Evolutionary conservation across 2,888 invertebrate species (phyloP), one percentile per base, ranked within the genome.

Genomic region (Campaea margaritaria): DNA sequence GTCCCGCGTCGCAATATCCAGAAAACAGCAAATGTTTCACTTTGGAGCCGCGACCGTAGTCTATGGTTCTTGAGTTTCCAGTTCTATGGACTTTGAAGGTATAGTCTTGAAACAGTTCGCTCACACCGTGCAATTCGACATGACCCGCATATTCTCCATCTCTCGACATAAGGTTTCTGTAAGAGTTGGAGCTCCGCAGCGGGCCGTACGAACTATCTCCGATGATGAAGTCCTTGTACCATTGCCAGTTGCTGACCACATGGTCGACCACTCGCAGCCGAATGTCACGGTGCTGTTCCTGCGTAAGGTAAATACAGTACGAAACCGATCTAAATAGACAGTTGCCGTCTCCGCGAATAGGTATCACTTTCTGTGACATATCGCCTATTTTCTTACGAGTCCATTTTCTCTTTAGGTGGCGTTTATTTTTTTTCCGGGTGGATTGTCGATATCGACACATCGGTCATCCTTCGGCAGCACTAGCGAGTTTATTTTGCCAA

Each of bases 101-200:
- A 56, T 77, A 88, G 0, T 88, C 84, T 8, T 77, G 64, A 63
- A 70, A 89, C 2, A 91, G 59, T 64, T 91, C 90, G 53, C 88
- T 87, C 27, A 83, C 78, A 47, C 83, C 79, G 55, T 91, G 91
- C 14, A 91, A 68, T 58, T 91, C 91, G 0, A 86, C 91, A 41
- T 91, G 91, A 0, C 91, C 91, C 0, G 87, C 91, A 59, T 89
- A 91, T 61, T 87, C 89, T 0, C 91, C 91, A 48, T 91, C 89
- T 27, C 79, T 70, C 0, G 83, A 77, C 90, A 91, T 90, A 49
- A 87, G 64, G n/a, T 64, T 73, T 28, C 77, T 66, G 54, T 90
- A 91, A 58, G 89, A 87, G 0, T 65, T 47, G 0, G 85, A 66
- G 11, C 58, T 71, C 8, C 65, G 62, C 63, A 90, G 57, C 2